Percentiles rank a stretch among this genome's conserved stretches.
Conservation (phyloP, 2,113 vertebrate genomes). For the Pterocles orientalis region DNA sequence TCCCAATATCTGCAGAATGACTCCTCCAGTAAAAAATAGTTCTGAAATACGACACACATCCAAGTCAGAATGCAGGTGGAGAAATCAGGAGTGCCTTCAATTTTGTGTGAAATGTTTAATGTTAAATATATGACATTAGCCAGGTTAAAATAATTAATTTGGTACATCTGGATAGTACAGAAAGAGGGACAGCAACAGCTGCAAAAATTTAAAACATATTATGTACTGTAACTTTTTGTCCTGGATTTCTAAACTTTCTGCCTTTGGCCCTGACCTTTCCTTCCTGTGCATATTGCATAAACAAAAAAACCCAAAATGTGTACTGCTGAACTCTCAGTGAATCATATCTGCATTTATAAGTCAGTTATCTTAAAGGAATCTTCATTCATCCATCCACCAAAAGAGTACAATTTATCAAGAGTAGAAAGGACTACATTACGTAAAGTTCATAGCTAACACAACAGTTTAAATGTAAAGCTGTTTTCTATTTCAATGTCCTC, state of each 20-base stretch:
- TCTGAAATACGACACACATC: not conserved
- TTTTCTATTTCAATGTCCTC: not conserved
- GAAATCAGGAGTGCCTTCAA: not conserved
- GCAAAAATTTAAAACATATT: not conserved
- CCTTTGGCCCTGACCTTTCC: constrained; percentile 15
- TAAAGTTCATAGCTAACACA: not conserved
- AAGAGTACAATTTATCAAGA: not conserved
- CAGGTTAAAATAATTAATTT: constrained; percentile 7
- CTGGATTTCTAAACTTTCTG: constrained; percentile 25
- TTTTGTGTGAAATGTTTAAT: not conserved
- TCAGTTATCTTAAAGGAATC: not conserved
- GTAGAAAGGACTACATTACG: not conserved
- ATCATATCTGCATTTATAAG: not conserved
- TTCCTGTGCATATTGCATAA: constrained; percentile 18
- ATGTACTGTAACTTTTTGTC: not conserved
- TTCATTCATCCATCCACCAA: not conserved
- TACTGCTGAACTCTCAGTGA: not conserved
- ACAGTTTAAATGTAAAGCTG: not conserved
- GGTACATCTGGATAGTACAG: not conserved
- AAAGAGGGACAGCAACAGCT: not conserved
- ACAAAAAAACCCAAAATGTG: not conserved
- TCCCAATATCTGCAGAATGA: not conserved
- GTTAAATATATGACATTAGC: not conserved
- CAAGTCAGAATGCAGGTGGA: constrained; percentile 27
- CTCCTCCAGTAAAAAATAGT: not conserved